Conservation (phyloP, 2,888 invertebrate species). For the Calliopum simillimum region DNA sequence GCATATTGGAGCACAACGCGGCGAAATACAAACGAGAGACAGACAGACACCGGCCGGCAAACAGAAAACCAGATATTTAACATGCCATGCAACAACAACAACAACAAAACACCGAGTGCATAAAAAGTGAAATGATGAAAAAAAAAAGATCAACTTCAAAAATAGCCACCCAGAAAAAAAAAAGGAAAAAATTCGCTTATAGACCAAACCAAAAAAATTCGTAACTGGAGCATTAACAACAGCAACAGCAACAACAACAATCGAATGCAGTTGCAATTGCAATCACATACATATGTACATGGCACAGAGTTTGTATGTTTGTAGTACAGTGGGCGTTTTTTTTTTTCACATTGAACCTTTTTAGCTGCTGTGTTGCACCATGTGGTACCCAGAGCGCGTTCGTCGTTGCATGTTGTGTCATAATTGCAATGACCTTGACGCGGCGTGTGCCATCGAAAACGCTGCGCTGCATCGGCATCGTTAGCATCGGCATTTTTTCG, state of each 20-base stretch:
- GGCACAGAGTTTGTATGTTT: background rate
- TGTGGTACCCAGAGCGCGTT: background rate
- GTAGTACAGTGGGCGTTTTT: background rate
- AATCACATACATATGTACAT: background rate
- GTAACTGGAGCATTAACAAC: conserved; percentile 50
- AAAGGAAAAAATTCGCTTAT: conserved; percentile 10
- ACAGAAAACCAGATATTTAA: too few relatives aligned
- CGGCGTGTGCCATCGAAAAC: background rate
- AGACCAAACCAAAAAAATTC: conserved; percentile 12
- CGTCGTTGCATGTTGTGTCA: conserved; percentile 9
- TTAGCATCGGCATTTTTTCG: conserved; percentile 12
- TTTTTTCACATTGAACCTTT: background rate
- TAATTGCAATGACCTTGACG: conserved; percentile 32
- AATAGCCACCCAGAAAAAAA: background rate
- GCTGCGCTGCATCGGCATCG: background rate
- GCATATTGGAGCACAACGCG: too few relatives aligned
- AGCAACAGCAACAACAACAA: conserved; percentile 32
- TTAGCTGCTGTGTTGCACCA: conserved; percentile 6
- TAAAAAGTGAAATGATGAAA: background rate
- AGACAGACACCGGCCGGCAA: too few relatives aligned
- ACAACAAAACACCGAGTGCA: background rate
- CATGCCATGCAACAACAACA: too few relatives aligned
- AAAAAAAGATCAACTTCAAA: conserved; percentile 13
- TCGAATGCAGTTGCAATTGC: conserved; percentile 27
- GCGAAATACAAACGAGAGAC: too few relatives aligned